Conservation (phyloP, 2,113 vertebrate species). For the Stigmatopora argus region DNA sequence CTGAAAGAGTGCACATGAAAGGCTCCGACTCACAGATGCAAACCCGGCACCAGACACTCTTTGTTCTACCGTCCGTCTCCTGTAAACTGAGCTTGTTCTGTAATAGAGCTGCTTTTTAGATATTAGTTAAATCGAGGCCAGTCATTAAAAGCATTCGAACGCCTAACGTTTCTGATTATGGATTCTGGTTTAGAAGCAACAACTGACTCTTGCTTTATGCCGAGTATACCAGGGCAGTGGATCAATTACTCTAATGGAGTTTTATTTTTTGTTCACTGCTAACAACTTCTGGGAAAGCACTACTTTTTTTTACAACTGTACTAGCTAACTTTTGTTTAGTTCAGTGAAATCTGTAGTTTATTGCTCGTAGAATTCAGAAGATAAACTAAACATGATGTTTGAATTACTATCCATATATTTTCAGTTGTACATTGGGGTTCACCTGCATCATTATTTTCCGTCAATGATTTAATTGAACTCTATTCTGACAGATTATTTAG, state of each 20-base stretch:
- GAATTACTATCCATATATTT: no score
- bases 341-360: neutral
- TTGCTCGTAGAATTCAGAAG: neutral
- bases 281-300: slow-evolving; percentile 28
- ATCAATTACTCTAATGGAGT: slow-evolving; percentile 28
- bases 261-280: slow-evolving; percentile 4
- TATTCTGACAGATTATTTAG: no score
- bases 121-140: slow-evolving; percentile 38
- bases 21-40: slow-evolving; percentile 40
- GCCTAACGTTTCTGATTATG: slow-evolving; percentile 44
- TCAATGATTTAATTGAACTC: no score
- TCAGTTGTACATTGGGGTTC: no score
- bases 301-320: slow-evolving; percentile 14
- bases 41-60: slow-evolving; percentile 40
- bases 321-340: slow-evolving; percentile 5
- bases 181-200: slow-evolving; percentile 31
- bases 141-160: slow-evolving; percentile 43
- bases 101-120: slow-evolving; percentile 54
- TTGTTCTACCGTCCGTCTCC: slow-evolving; percentile 55
- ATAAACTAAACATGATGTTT: neutral
- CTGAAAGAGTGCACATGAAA: slow-evolving; percentile 51
- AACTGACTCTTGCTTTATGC: slow-evolving; percentile 25
- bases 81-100: slow-evolving; percentile 59
- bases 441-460: no score
- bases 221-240: slow-evolving; percentile 11